A percentile compares a stretch with the other conserved stretches of the same genome.
Evolutionary conservation across 2,113 vertebrate genomes (phyloP).

Genomic region (Esox niger): DNA sequence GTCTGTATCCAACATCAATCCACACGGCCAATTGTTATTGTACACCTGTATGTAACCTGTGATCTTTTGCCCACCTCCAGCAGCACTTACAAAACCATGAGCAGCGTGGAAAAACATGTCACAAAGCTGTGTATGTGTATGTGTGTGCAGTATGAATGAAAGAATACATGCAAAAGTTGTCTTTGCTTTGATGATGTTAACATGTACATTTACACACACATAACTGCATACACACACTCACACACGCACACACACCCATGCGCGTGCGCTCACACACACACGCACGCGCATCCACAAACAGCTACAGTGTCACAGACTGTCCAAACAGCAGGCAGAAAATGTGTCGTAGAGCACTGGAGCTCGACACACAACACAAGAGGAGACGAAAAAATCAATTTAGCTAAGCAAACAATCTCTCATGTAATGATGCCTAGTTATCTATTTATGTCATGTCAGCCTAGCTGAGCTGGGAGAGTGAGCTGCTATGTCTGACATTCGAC

Average conservation of each 20-base stretch:
- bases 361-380: conserved; percentile 75
- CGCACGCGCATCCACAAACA: no score
- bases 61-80: conserved; percentile 63
- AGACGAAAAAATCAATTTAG: conserved; percentile 90
- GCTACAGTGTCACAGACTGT: neutral
- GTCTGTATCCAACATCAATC: conserved; percentile 58
- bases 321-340: neutral
- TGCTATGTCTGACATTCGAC: neutral
- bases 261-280: no score
- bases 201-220: no score
- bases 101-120: neutral
- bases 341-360: neutral
- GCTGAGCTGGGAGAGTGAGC: conserved; percentile 1
- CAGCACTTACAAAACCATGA: neutral
- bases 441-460: conserved; percentile 84
- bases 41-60: conserved; percentile 75
- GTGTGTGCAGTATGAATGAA: neutral
- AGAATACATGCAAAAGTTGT: neutral
- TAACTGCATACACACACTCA: no score
- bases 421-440: conserved; percentile 91
- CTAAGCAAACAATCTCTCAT: conserved; percentile 87
- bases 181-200: neutral
- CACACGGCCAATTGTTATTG: conserved; percentile 59
- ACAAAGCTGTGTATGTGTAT: neutral
- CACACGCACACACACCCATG: no score